Percentiles rank a stretch among this genome's conserved stretches.
These are phyloP conservation scores for Octodon degus DNA, from an alignment of 2,113 vertebrate species.

Conservation along the genomic window DNA sequence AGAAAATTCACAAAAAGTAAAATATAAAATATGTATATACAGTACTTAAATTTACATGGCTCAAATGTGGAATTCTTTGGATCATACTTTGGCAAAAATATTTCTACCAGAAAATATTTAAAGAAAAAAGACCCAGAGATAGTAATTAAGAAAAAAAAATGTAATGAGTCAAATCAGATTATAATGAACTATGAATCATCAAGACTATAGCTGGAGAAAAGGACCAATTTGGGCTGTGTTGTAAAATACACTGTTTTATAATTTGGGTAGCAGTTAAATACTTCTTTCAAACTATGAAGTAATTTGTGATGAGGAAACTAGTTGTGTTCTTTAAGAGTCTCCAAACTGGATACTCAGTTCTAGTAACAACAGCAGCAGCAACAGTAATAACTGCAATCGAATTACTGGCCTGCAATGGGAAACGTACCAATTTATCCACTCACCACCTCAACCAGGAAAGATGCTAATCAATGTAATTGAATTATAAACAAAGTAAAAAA, in stretches of 20 bases:
- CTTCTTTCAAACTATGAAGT: conserved; percentile 13
- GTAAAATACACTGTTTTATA: conserved; percentile 36
- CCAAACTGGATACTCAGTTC: conserved; percentile 1
- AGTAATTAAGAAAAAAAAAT: conserved; percentile 43
- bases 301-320: conserved; percentile 14
- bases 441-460: too few species aligned
- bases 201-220: background rate
- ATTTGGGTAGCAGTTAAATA: conserved; percentile 27
- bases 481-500: conserved; percentile 50
- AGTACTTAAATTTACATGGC: background rate
- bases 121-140: conserved; percentile 23
- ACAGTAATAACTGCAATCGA: background rate
- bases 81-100: conserved; percentile 24
- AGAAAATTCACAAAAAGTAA: conserved; percentile 46
- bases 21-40: conserved; percentile 15
- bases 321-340: background rate
- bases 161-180: background rate
- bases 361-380: background rate
- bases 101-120: conserved; percentile 12
- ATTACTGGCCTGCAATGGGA: background rate
- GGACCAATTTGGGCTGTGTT: background rate
- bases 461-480: background rate
- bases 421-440: too few species aligned
- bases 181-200: background rate
- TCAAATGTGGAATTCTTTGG: conserved; percentile 35